Evolutionary conservation across 1,140 invertebrate species (phyloP), one percentile per base, ranked within the genome.

Genomic region (Chironomus tepperi): DNA sequence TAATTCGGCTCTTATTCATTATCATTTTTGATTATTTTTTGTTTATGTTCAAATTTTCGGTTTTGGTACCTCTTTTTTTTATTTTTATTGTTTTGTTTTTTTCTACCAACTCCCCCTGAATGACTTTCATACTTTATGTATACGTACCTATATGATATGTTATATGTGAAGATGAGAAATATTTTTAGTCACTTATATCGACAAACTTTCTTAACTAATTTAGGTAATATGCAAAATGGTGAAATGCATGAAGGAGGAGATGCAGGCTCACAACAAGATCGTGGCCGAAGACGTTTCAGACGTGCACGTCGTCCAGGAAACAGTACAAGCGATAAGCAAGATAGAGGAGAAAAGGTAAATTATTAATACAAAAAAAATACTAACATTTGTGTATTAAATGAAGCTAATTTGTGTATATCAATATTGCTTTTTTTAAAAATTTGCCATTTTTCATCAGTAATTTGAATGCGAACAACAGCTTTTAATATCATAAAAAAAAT

Each of bases 331-430:
- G 65, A 21, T 21, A 21, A 10, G n/a, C 9, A 57, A n/a, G 10
- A 10, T 12, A 10, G 18, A 21, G 65, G 65, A 19, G 65, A 70
- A 70, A 70, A 70, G 65, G 65, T 70, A 70, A 70, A 70, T 70
- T 21, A 70, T 21, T 70, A 18, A 18, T 1, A 70, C 3, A 34
- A 70, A 70, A 9, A 18, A 70, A 19, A 57, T 12, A 57, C n/a
- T n/a, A 12, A 15, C 47, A n/a, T 2, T 34, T 34, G 24, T 34
- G 24, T 34, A 34, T 34, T 2, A 34, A 34, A 34, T 2, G 5
- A 34, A 34, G 24, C 24, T 34, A 34, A 57, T 57, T n/a, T 57
- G 10, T 57, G 47, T 57, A n/a, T n/a, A n/a, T 57, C 47, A n/a
- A 57, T n/a, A 57, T 34, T 57, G 47, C 47, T 57, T 34, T 34